Base-by-base conservation (phyloP, 2,888 invertebrate genomes). In the Chesias legatella region DNA sequence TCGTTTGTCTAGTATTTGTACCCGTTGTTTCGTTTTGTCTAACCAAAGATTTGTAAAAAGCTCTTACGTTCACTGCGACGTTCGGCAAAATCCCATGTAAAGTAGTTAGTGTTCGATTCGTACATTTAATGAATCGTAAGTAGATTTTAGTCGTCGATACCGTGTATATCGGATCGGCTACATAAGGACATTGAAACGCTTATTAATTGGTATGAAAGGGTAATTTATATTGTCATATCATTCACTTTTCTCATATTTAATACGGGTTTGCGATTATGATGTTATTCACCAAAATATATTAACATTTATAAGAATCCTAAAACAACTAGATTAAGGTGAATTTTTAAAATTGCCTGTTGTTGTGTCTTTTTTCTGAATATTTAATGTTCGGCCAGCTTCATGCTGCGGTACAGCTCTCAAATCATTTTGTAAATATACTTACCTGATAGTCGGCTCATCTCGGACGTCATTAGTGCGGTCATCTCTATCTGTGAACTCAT, bases 141-240 rank as follows among this genome's bases (percentile, higher is more conserved):
- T 86, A 85, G 84, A 49, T 67, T 75, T 64, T 83, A 85, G 84
- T 68, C 63, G 79, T 76, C 80, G 82, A 63, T 57, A 69, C 76
- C 79, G 80, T 63, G 56, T 73, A 63, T 76, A 77, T 71, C 76
- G 83, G 79, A 62, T 73, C 78, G 83, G 74, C 78, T 81, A 77
- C 76, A 71, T 88, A 86, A 86, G 88, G 80, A 86, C 85, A 88
- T 88, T 88, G 88, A 88, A 88, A 88, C 88, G 88, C 88, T 88
- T 88, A 88, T 88, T 88, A 88, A 86, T 88, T 86, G 88, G 88
- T 88, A 88, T 88, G 88, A 88, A 88, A 88, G 88, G 88, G 88
- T 88, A 88, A 88, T 86, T 88, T 86, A 86, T 88, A 88, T 85
- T 85, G 86, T 88, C 88, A 88, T 88, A 86, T 88, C 88, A 88